Base-by-base conservation (phyloP, 2,797 vertebrate species). In the Esox lucius region DNA sequence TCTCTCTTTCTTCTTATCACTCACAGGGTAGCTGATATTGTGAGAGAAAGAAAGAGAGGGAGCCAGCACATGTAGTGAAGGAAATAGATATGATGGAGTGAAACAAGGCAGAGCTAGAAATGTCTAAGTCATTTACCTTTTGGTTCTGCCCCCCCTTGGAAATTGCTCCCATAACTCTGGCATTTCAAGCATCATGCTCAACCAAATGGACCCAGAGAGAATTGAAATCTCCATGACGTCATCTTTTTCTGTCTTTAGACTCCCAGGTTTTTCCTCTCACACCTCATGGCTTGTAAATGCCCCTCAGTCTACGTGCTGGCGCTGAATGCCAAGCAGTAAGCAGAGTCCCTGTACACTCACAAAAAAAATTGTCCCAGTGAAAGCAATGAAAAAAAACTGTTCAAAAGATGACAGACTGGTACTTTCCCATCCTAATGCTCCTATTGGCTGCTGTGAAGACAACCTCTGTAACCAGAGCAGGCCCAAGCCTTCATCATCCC, bases 371-470 rank as follows among this genome's bases (percentile, higher is more conserved):
- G 74, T 73, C 28, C 28, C 70, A 84, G 83, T 84, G 85, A 83
- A 86, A 86, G 80, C 85, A 89, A 88, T 84, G 16, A 89, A n/a
- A n/a, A 87, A 86, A 73, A 17, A 42, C 72, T 71, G 85, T 86
- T 39, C 81, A 86, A 59, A 74, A 81, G 88, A 82, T 82, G 73
- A 71, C 74, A 71, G 83, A 71, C 22, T 0, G 16, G 79, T 76
- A 67, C 80, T 83, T 83, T 88, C 74, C 89, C 79, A 84, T 82
- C 69, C 74, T 73, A 22, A 56, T 13, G 72, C 70, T 80, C 75
- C 46, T 13, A 16, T 83, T 84, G 76, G 70, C 72, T 83, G 24
- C 48, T 42, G 28, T 33, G 6, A 28, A 66, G 17, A 39, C 59
- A 71, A 46, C 7, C 68, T 39, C 46, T 68, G 53, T 49, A 82